Evolutionary conservation across 92 coral and sea anemone species (phyloP), one percentile per base, ranked within the genome.

Genomic region (Umimayanthus chanpuru): DNA sequence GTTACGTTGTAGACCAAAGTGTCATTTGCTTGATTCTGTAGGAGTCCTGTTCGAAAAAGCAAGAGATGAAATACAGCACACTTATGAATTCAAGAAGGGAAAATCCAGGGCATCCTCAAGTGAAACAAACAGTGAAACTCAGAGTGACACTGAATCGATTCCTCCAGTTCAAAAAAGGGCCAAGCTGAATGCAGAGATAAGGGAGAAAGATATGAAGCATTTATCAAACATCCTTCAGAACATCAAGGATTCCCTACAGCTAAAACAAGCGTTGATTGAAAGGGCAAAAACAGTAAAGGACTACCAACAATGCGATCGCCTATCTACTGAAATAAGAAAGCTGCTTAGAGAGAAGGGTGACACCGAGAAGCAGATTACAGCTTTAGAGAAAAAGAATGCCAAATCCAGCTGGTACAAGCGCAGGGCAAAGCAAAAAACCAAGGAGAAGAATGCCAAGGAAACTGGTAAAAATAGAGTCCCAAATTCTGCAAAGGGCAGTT

Each of bases 371-470:
- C 92, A 92, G 90, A n/a, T 92, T 18, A 56, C 92, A 12, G 83
- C 94, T 6, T 47, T 92, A 18, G 88, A 92, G 73, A 85, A 38
- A 80, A 86, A 58, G 39, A 88, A 88, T 47, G 79, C 86, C 47
- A 93, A 93, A 85, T 93, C 95, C 16, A 80, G 41, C 40, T 93
- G 93, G 93, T 93, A 93, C 92, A 93, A 80, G 74, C 74, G n/a
- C 74, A 68, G 74, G 74, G 88, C 89, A 79, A 85, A 38, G 77
- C 81, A 73, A 58, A 88, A 90, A 71, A 58, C 81, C 66, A 93
- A 93, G 81, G 89, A 93, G 1, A 77, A 47, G 64, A 90, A 89
- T 88, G 86, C 89, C 91, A 93, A 80, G 36, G 77, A 81, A 82
- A 72, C 56, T 64, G 75, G 53, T 74, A 84, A 73, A 73, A 40